Evolutionary conservation across 2,797 vertebrate species (phyloP).

Genomic region (Bufotes viridis): DNA sequence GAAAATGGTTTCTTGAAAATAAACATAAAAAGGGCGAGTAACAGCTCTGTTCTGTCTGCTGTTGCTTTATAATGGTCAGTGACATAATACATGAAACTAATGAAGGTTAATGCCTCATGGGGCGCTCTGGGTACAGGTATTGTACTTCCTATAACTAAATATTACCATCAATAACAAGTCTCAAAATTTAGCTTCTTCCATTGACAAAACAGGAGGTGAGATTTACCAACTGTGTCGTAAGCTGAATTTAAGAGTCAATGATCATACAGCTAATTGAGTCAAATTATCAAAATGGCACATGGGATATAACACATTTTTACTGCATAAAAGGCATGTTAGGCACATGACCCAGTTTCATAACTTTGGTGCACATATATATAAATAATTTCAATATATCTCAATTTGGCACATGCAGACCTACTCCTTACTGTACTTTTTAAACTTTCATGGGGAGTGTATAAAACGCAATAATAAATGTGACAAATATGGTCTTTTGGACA

Average conservation of each 20-base stretch:
- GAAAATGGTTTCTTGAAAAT: slow-evolving; percentile 42
- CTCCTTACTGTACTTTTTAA: too few relatives aligned
- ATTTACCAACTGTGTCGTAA: not conserved
- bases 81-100: not conserved
- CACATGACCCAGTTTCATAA: not conserved
- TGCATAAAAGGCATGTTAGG: not conserved
- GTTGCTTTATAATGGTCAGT: not conserved
- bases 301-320: too few relatives aligned
- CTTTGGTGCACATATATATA: not conserved
- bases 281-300: not conserved
- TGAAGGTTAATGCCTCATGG: not conserved
- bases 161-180: not conserved
- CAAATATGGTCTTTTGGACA: too few relatives aligned
- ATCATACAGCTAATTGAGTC: not conserved
- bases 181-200: too few relatives aligned
- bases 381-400: not conserved
- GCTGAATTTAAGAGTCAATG: not conserved
- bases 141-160: not conserved
- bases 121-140: not conserved
- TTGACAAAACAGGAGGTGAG: too few relatives aligned
- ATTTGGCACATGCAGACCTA: too few relatives aligned
- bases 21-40: slow-evolving; percentile 12
- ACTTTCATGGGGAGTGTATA: too few relatives aligned
- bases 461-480: too few relatives aligned
- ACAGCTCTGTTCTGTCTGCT: not conserved